phyloP scores from a whole-genome alignment of 2,888 invertebrate species.

The Andrena trimmerana region DNA sequence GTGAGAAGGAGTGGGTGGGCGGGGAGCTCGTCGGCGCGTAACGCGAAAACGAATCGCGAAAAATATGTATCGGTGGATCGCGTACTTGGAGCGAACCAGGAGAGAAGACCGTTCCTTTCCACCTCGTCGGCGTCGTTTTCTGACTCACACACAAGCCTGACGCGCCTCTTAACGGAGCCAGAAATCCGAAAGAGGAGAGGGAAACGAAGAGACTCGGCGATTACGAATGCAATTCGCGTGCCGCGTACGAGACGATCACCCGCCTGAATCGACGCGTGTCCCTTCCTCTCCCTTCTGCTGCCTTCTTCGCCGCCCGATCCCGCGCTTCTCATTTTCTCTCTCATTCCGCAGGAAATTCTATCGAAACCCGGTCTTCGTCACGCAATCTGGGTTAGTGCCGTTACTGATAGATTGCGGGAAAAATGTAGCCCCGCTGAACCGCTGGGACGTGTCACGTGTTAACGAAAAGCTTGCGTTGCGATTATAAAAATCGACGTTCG shows the following conservation, averaged over 20 bases:
- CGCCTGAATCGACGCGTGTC: slow-evolving; percentile 16
- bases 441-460: too few species aligned
- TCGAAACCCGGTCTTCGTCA: slow-evolving; percentile 29
- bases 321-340: slow-evolving; percentile 17
- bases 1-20: not conserved
- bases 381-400: slow-evolving; percentile 45
- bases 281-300: not conserved
- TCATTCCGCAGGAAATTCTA: slow-evolving; percentile 42
- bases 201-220: slow-evolving; percentile 39
- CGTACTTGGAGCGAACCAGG: slow-evolving; percentile 25
- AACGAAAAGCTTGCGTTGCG: too few species aligned
- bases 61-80: slow-evolving; percentile 39
- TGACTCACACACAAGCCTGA: slow-evolving; percentile 64
- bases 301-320: not conserved
- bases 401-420: slow-evolving; percentile 4
- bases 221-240: slow-evolving; percentile 71
- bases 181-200: slow-evolving; percentile 47
- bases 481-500: too few species aligned
- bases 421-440: too few species aligned
- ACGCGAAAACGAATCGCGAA: slow-evolving; percentile 56
- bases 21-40: not conserved
- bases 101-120: slow-evolving; percentile 47
- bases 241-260: slow-evolving; percentile 31
- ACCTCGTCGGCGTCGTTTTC: slow-evolving; percentile 60
- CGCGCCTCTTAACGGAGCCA: slow-evolving; percentile 59